Conservation (phyloP, 2,888 invertebrate genomes). For the Yponomeuta evonymella region DNA sequence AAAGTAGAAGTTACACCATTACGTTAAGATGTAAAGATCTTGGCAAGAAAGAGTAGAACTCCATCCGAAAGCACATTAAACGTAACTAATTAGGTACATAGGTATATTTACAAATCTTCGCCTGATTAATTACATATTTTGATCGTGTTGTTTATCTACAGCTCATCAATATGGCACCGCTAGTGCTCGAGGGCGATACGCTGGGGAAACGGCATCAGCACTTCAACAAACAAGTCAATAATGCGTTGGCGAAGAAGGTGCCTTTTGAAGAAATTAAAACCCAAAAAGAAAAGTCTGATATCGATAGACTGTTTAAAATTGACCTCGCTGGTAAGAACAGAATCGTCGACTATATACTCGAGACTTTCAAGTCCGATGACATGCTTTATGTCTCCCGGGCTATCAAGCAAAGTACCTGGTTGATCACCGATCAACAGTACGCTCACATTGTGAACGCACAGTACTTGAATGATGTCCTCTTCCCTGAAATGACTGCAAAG, state of each 20-base stretch:
- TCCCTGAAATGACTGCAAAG: slow-evolving; percentile 47
- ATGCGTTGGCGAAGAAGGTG: slow-evolving; percentile 23
- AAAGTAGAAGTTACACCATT: no score
- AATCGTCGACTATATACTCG: slow-evolving; percentile 45
- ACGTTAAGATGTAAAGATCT: no score
- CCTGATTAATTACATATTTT: not conserved
- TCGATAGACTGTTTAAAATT: slow-evolving; percentile 47
- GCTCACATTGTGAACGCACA: slow-evolving; percentile 51
- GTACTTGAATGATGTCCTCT: slow-evolving; percentile 40
- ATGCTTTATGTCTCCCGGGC: slow-evolving; percentile 51
- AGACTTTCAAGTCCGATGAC: slow-evolving; percentile 45
- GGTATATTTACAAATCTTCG: no score
- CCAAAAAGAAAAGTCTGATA: slow-evolving; percentile 31
- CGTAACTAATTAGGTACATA: no score
- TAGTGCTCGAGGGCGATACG: slow-evolving; percentile 35
- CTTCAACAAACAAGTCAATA: slow-evolving; percentile 26
- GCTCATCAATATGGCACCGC: slow-evolving; percentile 36
- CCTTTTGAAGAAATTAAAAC: slow-evolving; percentile 10
- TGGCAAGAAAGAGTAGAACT: no score
- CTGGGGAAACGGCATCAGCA: slow-evolving; percentile 35
- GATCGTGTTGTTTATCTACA: slow-evolving; percentile 11
- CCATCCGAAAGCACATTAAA: no score
- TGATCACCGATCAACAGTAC: slow-evolving; percentile 47
- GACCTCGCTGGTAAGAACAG: slow-evolving; percentile 44
- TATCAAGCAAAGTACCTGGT: slow-evolving; percentile 48